A percentile compares a stretch with the other conserved stretches of the same genome.
Evolutionary conservation across 2,797 vertebrate genomes (phyloP).

Genomic region (Falco concolor): DNA sequence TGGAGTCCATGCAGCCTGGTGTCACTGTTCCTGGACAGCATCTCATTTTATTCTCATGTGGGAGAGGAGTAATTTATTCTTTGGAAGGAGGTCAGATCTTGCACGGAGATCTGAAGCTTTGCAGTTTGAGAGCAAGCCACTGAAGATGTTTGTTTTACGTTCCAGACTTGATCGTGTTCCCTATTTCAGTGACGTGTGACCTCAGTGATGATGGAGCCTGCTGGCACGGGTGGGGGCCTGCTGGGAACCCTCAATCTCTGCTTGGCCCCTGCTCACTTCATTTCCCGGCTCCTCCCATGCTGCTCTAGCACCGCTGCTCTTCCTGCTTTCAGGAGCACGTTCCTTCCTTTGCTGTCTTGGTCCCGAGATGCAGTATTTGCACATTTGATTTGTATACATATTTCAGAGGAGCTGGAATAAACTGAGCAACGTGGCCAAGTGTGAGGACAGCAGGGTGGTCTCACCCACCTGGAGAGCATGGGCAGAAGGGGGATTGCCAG

Average conservation of each 20-base stretch:
- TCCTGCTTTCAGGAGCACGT: neutral
- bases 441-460: neutral
- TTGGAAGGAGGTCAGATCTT: conserved; percentile 65
- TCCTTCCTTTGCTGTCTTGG: neutral
- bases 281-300: conserved; percentile 14
- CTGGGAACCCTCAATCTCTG: neutral
- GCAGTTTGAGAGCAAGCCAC: conserved; percentile 40
- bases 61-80: conserved; percentile 69
- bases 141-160: conserved; percentile 4
- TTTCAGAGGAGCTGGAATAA: conserved; percentile 43
- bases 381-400: conserved; percentile 46
- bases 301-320: conserved; percentile 39
- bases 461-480: neutral
- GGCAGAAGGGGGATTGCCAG: neutral
- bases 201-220: neutral
- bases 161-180: neutral
- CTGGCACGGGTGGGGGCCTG: neutral
- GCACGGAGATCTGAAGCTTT: conserved; percentile 5
- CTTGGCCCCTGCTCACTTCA: neutral
- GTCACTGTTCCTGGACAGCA: conserved; percentile 64
- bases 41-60: conserved; percentile 54
- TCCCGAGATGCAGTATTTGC: conserved; percentile 63
- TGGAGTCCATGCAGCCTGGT: neutral
- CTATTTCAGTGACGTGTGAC: neutral
- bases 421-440: neutral